Base-by-base conservation (phyloP, 2,113 vertebrate species). In the Rallus limicola region DNA sequence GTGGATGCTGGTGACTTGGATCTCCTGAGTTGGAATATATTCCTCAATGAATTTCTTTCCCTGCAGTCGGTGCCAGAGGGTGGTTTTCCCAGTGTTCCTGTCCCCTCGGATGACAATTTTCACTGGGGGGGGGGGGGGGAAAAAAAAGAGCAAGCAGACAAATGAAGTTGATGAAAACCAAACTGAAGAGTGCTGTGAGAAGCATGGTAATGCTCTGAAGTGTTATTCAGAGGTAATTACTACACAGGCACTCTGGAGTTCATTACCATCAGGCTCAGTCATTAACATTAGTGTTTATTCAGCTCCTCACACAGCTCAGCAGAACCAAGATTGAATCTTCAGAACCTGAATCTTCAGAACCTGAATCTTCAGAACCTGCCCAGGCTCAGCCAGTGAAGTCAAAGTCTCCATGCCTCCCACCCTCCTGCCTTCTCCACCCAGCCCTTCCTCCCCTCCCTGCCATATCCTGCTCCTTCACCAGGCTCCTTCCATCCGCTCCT, bases 21-120 rank as follows among this genome's bases (percentile, higher is more conserved):
- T 99, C 98, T 99, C 99, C 98, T 99, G 99, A 55, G 99, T 99
- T 82, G 99, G 99, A 46, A 99, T 98, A 95, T 99, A 99, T n/a
- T 99, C 99, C 95, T 99, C 99, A 97, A 99, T 96, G 59, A 99
- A 99, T 95, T 98, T 99, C 97, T 98, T 98, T 24, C 99, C 99
- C 96, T 99, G 99, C 63, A 99, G 98, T 76, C 99, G 98, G 96
- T 99, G 99, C 99, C 99, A 99, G 63, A 99, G 97, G 0, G 99
- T 99, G 16, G 99, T 99, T 95, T 99, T 99, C 55, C 99, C 99
- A 4, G 99, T 99, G 97, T 99, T 99, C 90, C 99, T 98, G 96
- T 99, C 99, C 11, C 99, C 99, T 3, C 99, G 98, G 96, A 99
- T 99, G 68, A 99, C 99, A 48, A 99, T 99, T 98, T 99, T 99